Conservation (phyloP, 2,888 invertebrate genomes). For the Toxonevra muliebris region DNA sequence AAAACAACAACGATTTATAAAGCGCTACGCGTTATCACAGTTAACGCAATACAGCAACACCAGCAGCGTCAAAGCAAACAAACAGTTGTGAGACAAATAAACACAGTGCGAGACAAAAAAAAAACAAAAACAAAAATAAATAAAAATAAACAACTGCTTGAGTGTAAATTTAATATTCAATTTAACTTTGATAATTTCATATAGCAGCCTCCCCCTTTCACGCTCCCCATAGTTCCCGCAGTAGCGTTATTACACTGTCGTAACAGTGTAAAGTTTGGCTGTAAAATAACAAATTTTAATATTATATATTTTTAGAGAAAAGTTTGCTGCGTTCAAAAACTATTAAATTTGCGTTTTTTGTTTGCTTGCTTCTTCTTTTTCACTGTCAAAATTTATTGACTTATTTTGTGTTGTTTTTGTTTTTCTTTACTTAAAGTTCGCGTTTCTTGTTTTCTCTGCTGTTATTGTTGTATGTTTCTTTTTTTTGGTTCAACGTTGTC, state of each 20-base stretch:
- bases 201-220: background rate
- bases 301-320: background rate
- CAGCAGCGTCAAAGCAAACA: background rate
- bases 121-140: background rate
- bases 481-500: background rate
- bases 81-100: background rate
- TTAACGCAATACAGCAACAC: slow-evolving; percentile 10
- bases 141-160: background rate
- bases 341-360: background rate
- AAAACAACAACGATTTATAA: slow-evolving; percentile 10
- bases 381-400: slow-evolving; percentile 23
- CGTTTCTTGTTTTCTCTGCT: slow-evolving; percentile 6
- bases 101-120: background rate
- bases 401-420: slow-evolving; percentile 15
- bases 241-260: background rate
- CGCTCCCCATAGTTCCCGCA: background rate
- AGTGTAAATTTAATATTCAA: background rate
- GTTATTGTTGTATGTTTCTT: slow-evolving; percentile 5
- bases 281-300: background rate
- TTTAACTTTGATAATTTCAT: background rate
- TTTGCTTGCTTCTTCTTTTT: slow-evolving; percentile 1
- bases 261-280: background rate
- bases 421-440: background rate
- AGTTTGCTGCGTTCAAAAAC: background rate
- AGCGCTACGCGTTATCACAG: slow-evolving; percentile 14